A percentile compares a stretch with the other conserved stretches of the same genome.
Evolutionary conservation across 2,888 invertebrate genomes (phyloP).

Genomic region (Acrobasis consociella): DNA sequence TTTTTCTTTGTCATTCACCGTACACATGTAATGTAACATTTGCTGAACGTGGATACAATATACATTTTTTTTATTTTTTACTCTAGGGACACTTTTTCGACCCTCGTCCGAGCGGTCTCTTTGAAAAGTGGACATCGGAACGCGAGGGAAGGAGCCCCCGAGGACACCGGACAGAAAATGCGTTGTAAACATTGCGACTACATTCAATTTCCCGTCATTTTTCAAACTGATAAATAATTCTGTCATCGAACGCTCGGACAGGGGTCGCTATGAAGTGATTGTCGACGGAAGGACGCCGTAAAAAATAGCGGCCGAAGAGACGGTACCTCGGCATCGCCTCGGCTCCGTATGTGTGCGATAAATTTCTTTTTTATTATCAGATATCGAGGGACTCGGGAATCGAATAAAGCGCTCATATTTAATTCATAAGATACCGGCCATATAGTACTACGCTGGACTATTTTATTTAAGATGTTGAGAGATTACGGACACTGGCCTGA

Average conservation of each 20-base stretch:
- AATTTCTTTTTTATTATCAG: constrained; percentile 83
- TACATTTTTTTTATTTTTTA: constrained; percentile 79
- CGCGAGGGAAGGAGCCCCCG: constrained; percentile 82
- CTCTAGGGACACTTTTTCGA: constrained; percentile 82
- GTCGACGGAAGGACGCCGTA: constrained; percentile 78
- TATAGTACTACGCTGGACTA: constrained; percentile 76
- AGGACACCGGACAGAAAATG: constrained; percentile 80
- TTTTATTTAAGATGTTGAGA: constrained; percentile 80
- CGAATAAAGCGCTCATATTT: constrained; percentile 83
- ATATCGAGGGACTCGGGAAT: constrained; percentile 83
- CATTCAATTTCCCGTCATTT: constrained; percentile 84
- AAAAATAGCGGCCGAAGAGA: constrained; percentile 79
- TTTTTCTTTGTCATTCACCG: constrained; percentile 74
- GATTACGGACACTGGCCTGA: constrained; percentile 66
- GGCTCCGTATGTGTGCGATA: constrained; percentile 73
- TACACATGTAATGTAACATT: constrained; percentile 67
- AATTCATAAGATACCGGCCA: constrained; percentile 82
- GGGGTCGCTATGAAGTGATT: constrained; percentile 83
- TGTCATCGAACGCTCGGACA: constrained; percentile 82
- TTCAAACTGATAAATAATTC: constrained; percentile 84
- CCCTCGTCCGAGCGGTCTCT: constrained; percentile 83
- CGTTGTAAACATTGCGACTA: constrained; percentile 84
- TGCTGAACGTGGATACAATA: constrained; percentile 75
- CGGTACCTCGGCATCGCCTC: constrained; percentile 44
- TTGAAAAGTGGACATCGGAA: constrained; percentile 83